Base-by-base conservation (phyloP, 2,888 invertebrate species). In the Ophion obscuratus region DNA sequence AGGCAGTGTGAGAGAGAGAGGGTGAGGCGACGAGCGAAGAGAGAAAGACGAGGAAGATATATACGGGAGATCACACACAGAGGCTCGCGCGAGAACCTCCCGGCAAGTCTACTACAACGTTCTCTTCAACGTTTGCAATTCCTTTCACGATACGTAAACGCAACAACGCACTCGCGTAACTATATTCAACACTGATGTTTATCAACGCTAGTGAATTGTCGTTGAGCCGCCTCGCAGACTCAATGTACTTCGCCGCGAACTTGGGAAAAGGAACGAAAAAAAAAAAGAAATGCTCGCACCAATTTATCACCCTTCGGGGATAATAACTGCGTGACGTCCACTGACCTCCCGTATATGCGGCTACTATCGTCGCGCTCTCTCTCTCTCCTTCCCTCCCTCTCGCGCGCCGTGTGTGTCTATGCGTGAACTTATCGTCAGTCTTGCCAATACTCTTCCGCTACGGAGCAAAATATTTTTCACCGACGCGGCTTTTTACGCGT, bases 291-390 rank as follows among this genome's bases (percentile, higher is more conserved):
- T 87, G 86, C 86, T 88, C 87, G 62, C 89, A 87, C 87, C 87
- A 89, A 91, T 91, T 90, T 88, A 88, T 90, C 87, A 85, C 88
- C 88, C 89, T 87, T 81, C 75, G 87, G 81, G 87, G 89, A 89
- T 89, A 89, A 90, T 91, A 92, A 92, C 92, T 92, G 90, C 92
- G 92, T 93, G 93, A 93, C 92, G 93, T 93, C 87, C 93, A 92
- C 93, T 93, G 92, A 93, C 92, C 93, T 92, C 92, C 90, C 78
- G 86, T 87, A 68, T 87, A 83, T 74, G 47, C 74, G 81, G 59
- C 24, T 27, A 73, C n/a, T 20, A n/a, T 31, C n/a, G 31, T 31
- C 47, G 36, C 53, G 53, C 20, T 47, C 27, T 47, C 47, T 53
- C 53, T 53, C 17, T 53, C 53, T 53, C 53, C 14, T 17, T 6